These are phyloP conservation scores for Procapra przewalskii DNA, from an alignment of 2,113 vertebrate species.

Conservation along the genomic window DNA sequence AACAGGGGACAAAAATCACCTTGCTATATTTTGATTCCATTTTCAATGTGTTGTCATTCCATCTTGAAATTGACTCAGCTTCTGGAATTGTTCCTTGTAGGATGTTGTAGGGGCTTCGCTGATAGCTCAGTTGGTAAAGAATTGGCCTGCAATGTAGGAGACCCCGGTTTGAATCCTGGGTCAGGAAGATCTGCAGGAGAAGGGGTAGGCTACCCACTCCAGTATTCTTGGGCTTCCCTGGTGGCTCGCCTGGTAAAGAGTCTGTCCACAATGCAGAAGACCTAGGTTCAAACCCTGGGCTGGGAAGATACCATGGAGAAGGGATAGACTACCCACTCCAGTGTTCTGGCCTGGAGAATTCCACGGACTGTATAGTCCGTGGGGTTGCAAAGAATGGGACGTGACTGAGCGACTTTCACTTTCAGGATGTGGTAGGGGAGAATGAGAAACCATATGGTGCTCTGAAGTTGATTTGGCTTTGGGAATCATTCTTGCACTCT, in stretches of 20 bases:
- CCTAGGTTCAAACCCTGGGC: not conserved
- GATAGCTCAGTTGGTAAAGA: not conserved
- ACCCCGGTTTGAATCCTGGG: not conserved
- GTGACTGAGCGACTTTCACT: not conserved
- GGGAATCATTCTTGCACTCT: not conserved
- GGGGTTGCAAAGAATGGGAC: not conserved
- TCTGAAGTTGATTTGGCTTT: not conserved
- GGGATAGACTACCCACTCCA: not conserved
- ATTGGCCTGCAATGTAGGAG: not conserved
- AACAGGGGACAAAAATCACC: conserved; percentile 1
- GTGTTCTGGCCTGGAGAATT: not conserved
- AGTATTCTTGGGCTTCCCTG: not conserved
- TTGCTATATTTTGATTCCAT: not conserved
- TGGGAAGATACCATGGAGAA: not conserved
- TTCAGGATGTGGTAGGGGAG: not conserved
- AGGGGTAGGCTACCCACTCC: not conserved
- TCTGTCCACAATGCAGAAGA: not conserved
- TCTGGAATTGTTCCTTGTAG: not conserved
- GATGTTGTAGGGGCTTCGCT: not conserved
- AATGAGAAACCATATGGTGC: rapidly evolving
- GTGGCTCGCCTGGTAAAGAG: not conserved
- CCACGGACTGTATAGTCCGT: not conserved
- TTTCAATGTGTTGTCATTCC: not conserved
- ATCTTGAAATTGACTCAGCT: not conserved
- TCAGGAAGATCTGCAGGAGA: not conserved